phyloP scores from a whole-genome alignment of 2,797 vertebrate species.

The Otolemur crassicaudatus region DNA sequence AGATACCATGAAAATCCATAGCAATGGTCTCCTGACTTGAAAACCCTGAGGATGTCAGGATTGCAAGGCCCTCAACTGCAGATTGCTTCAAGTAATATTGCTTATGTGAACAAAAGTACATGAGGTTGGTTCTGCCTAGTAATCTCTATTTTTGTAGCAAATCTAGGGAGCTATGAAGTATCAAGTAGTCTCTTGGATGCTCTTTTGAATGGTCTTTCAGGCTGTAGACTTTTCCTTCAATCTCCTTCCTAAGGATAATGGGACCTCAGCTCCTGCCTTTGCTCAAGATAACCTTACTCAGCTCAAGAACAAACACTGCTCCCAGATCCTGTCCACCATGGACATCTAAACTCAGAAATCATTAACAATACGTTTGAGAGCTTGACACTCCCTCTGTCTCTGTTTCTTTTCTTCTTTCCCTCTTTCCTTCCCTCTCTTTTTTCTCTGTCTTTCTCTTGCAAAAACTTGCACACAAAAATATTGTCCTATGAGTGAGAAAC shows the following conservation, averaged over 20 bases:
- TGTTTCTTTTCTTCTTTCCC: background rate
- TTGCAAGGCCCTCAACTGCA: background rate
- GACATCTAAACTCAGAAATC: background rate
- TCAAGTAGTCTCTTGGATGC: background rate
- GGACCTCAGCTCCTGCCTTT: background rate
- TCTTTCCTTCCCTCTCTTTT: background rate
- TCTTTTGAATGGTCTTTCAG: background rate
- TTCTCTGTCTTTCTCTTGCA: background rate
- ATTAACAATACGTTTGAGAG: background rate
- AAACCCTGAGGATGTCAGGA: background rate
- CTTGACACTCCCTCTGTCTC: background rate
- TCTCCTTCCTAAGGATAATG: background rate
- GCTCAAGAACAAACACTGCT: background rate
- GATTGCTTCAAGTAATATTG: background rate
- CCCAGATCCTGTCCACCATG: background rate
- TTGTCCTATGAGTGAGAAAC: constrained; percentile 38
- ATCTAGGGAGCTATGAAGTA: background rate
- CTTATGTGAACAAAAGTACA: background rate
- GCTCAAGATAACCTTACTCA: background rate
- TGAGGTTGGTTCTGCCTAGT: background rate
- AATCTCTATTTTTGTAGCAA: background rate
- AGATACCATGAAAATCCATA: background rate
- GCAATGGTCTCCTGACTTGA: background rate
- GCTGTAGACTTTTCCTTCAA: background rate
- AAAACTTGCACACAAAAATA: background rate